Evolutionary conservation across 2,888 invertebrate genomes (phyloP).

Genomic region (Coleophora flavipennella): DNA sequence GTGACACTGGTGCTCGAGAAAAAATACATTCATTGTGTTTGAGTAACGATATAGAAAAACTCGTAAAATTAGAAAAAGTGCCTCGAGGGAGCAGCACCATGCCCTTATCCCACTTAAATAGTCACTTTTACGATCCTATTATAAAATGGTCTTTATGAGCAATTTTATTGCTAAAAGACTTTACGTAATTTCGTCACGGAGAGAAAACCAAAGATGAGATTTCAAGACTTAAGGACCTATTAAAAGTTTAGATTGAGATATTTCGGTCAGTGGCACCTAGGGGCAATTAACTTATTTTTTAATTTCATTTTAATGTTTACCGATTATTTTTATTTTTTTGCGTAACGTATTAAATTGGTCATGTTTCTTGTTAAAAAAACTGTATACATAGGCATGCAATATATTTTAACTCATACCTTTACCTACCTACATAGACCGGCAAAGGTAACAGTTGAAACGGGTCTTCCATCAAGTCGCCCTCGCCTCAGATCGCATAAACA

Average conservation of each 20-base stretch:
- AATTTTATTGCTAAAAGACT: conserved; percentile 69
- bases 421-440: too few relatives aligned
- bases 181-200: conserved; percentile 67
- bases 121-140: conserved; percentile 65
- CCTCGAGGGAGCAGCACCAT: conserved; percentile 24
- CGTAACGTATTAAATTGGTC: too few relatives aligned
- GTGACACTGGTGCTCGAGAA: conserved; percentile 31
- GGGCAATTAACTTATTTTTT: conserved; percentile 4
- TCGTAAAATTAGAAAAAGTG: conserved; percentile 62
- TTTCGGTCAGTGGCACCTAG: conserved; percentile 43
- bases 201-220: conserved; percentile 55
- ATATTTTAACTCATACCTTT: too few relatives aligned
- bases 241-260: conserved; percentile 54
- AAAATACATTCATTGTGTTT: conserved; percentile 36
- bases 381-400: too few relatives aligned
- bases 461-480: conserved; percentile 52
- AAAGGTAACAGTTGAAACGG: conserved; percentile 18
- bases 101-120: conserved; percentile 37
- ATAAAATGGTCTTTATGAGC: conserved; percentile 69
- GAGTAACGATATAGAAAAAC: conserved; percentile 44
- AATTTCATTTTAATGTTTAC: too few relatives aligned
- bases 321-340: too few relatives aligned
- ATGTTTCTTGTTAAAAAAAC: too few relatives aligned
- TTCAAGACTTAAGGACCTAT: conserved; percentile 48
- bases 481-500: conserved; percentile 46